Evolutionary conservation across 2,113 vertebrate species (phyloP), one percentile per base, ranked within the genome.

Genomic region (Micromys minutus): DNA sequence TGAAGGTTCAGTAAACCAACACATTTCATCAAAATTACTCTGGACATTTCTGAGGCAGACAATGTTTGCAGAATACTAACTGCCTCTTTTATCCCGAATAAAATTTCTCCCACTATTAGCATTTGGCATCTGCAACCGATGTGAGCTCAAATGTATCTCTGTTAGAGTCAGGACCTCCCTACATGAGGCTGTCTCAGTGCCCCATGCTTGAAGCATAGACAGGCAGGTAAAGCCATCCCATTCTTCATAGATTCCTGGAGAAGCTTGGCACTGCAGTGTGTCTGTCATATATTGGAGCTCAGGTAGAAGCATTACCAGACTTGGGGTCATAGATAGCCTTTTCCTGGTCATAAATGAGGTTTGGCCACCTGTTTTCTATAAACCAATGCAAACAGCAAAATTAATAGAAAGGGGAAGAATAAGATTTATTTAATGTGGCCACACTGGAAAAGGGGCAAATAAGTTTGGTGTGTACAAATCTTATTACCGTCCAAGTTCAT

Each of bases 41-140:
- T 93, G 52, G 93, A 75, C 0, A 0, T 69, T 94, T 90, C 85
- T 75, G 91, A 96, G 94, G 93, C 21, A 69, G 90, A 94, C 94
- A 93, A 93, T 94, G 92, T 96, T 96, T 96, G 75, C 71, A 95
- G 84, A 97, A 96, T 79, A 95, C 90, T 94, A 97, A 89, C 86
- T 63, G 0, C 36, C 47, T 7, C 97, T 87, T 86, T 76, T 65
- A 96, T 94, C 94, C 92, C 89, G 83, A 97, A 95, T 71, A 47
- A n/a, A 24, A 94, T 93, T 90, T 83, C 72, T 39, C 87, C 50
- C 10, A 26, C 92, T 1, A 57, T 72, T 83, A 92, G 36, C 50
- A 93, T 71, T 84, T 87, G 93, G 42, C 57, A 85, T 94, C 87
- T 90, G 57, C 63, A 69, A 87, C 87, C 42, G 34, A 80, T 21